phyloP scores from a whole-genome alignment of 2,888 invertebrate species.

The Rotaria macrura region DNA sequence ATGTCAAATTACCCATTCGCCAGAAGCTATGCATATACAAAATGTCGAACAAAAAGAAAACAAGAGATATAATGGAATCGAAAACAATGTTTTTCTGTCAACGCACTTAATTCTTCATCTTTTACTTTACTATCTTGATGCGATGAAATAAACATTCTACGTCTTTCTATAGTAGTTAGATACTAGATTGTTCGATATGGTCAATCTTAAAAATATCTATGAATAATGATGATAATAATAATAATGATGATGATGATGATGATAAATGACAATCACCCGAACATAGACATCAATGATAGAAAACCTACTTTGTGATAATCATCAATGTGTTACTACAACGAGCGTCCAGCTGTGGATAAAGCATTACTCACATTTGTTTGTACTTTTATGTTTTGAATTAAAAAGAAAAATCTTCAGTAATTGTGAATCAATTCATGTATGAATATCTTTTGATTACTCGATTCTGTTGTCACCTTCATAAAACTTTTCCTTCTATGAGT shows the following conservation, averaged over 20 bases:
- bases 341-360: background rate
- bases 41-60: background rate
- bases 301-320: background rate
- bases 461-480: background rate
- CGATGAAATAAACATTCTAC: background rate
- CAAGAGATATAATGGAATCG: background rate
- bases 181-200: background rate
- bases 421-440: background rate
- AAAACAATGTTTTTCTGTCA: background rate
- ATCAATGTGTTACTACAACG: background rate
- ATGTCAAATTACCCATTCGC: background rate
- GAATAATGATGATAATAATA: background rate
- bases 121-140: background rate
- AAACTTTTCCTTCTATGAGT: background rate
- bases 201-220: background rate
- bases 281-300: background rate
- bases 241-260: background rate
- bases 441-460: background rate
- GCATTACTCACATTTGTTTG: background rate
- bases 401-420: background rate
- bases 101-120: background rate
- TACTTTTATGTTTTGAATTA: background rate
- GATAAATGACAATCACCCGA: background rate
- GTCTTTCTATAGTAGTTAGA: too few species aligned
- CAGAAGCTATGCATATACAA: background rate